These are phyloP conservation scores for Chrysemys picta DNA, from an alignment of 2,113 vertebrate species.

Conservation along the genomic window DNA sequence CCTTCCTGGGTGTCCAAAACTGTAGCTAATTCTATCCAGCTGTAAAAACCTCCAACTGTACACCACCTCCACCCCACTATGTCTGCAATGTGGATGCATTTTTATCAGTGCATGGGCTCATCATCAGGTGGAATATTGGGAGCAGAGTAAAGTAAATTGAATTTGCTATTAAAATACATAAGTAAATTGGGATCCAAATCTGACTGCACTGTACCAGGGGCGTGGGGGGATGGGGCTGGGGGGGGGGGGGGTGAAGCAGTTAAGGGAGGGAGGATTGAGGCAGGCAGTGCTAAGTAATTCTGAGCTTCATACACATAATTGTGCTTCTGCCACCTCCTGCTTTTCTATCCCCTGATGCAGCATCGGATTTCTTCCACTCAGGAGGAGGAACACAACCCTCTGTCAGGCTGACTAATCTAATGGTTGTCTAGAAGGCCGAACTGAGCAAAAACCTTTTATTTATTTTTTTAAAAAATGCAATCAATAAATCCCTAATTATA, in stretches of 20 bases:
- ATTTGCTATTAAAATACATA: background rate
- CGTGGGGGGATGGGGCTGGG: too few species aligned
- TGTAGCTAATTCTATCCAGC: background rate
- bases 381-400: background rate
- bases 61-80: background rate
- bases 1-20: background rate
- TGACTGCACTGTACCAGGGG: background rate
- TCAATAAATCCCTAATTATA: slow-evolving; percentile 38
- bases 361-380: background rate
- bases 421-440: background rate
- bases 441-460: slow-evolving; percentile 21
- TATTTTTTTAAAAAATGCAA: slow-evolving; percentile 8
- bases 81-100: background rate
- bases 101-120: background rate
- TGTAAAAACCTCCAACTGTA: background rate
- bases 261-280: background rate
- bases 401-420: background rate
- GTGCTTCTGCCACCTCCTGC: background rate
- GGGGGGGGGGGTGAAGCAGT: background rate
- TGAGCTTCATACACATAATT: fast-evolving
- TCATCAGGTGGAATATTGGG: background rate
- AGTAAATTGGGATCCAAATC: background rate
- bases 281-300: too few species aligned
- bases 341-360: fast-evolving
- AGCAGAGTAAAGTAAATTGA: background rate